These are phyloP conservation scores for Mastacembelus armatus DNA, from an alignment of 2,797 vertebrate genomes.

Conservation along the genomic window DNA sequence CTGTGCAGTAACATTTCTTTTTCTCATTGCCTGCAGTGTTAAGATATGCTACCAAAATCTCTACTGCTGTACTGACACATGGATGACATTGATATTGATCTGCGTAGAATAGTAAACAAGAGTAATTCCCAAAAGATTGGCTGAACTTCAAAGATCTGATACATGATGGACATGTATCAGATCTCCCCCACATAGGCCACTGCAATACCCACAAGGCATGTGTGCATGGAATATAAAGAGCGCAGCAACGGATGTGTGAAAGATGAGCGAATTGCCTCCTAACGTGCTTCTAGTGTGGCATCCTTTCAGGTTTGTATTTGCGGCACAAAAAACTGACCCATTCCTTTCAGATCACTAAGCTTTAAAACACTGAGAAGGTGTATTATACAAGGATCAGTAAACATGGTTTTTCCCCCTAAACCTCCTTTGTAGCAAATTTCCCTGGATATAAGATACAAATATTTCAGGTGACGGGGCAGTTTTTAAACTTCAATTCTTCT, in stretches of 20 bases:
- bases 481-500: constrained; percentile 3
- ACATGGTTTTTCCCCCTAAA: background rate
- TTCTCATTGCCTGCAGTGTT: background rate
- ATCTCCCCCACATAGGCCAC: constrained; percentile 20
- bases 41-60: constrained; percentile 40
- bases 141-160: constrained; percentile 59
- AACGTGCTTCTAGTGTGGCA: constrained; percentile 33
- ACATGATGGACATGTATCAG: constrained; percentile 45
- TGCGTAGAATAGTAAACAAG: constrained; percentile 54
- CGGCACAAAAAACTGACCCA: constrained; percentile 22
- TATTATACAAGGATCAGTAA: constrained; percentile 50
- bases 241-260: constrained; percentile 26
- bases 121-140: constrained; percentile 51
- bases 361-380: constrained; percentile 45
- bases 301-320: constrained; percentile 53
- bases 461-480: constrained; percentile 38
- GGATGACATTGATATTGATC: constrained; percentile 66
- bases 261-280: constrained; percentile 39
- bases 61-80: constrained; percentile 30
- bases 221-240: constrained; percentile 38
- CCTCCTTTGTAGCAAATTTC: constrained; percentile 23
- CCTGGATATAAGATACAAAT: constrained; percentile 39
- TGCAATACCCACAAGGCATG: constrained; percentile 23
- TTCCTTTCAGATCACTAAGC: constrained; percentile 42
- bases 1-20: constrained; percentile 4